A percentile compares a stretch with the other conserved stretches of the same genome.
phyloP scores from a whole-genome alignment of 2,113 vertebrate species.

The Tragelaphus imberbis region DNA sequence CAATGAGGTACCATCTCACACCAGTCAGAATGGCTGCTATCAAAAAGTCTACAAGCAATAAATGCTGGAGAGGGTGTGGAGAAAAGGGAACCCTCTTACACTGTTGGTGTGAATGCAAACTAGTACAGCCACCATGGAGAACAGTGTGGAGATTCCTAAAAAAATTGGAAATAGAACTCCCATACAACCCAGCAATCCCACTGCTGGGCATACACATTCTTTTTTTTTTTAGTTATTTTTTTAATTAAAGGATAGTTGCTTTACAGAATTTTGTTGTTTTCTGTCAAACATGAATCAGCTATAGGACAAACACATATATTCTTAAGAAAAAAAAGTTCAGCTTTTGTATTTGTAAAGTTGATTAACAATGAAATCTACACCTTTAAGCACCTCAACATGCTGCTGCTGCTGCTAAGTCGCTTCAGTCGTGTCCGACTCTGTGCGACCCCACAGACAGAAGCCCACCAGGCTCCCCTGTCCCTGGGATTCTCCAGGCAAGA shows the following conservation, averaged over 20 bases:
- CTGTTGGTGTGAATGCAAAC: background rate
- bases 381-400: background rate
- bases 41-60: background rate
- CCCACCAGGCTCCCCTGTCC: too few species aligned
- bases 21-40: background rate
- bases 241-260: background rate
- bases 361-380: conserved; percentile 29
- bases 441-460: too few species aligned
- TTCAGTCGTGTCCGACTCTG: too few species aligned
- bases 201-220: background rate
- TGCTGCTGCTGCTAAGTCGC: too few species aligned
- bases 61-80: background rate
- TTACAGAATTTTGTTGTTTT: background rate
- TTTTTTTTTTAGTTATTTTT: background rate
- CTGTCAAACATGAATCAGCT: background rate
- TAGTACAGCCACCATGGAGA: background rate
- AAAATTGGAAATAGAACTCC: background rate
- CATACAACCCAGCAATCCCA: background rate
- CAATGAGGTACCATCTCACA: background rate
- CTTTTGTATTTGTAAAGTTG: background rate
- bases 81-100: background rate
- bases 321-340: background rate
- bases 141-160: background rate
- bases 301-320: background rate
- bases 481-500: too few species aligned